phyloP scores from a whole-genome alignment of 2,113 vertebrate genomes.

The Gymnarchus niloticus region DNA sequence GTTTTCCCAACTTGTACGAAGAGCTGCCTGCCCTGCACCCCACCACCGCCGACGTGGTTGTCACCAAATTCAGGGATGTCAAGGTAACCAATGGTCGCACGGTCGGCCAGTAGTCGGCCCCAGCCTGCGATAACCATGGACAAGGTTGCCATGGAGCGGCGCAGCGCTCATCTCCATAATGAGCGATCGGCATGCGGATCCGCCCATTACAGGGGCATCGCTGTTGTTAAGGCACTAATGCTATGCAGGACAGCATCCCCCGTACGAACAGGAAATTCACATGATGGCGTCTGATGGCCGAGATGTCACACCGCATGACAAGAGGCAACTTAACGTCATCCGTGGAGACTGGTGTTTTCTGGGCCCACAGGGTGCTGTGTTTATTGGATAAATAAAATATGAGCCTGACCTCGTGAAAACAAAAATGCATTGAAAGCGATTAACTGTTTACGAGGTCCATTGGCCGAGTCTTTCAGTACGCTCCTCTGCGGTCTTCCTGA shows the following conservation, averaged over 20 bases:
- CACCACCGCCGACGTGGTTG: slow-evolving; percentile 78
- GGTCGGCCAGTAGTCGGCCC: neutral
- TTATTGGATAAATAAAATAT: slow-evolving; percentile 25
- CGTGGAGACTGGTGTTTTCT: slow-evolving; percentile 14
- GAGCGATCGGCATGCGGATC: slow-evolving; percentile 52
- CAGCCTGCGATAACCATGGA: neutral
- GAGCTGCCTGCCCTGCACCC: slow-evolving; percentile 91
- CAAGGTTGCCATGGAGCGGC: slow-evolving; percentile 27
- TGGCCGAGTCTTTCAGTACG: too few relatives aligned
- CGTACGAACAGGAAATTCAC: slow-evolving; percentile 32
- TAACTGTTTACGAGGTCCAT: slow-evolving; percentile 9
- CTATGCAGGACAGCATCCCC: slow-evolving; percentile 53
- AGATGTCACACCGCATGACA: slow-evolving; percentile 54
- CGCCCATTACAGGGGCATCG: slow-evolving; percentile 45
- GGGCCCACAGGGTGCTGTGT: neutral
- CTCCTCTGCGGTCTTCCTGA: too few relatives aligned
- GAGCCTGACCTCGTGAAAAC: neutral
- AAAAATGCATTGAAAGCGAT: neutral
- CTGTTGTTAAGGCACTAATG: slow-evolving; percentile 56
- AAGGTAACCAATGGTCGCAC: slow-evolving; percentile 49
- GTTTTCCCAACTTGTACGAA: slow-evolving; percentile 91
- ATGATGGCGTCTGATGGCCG: slow-evolving; percentile 43
- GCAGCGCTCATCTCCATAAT: slow-evolving; percentile 49
- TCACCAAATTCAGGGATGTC: slow-evolving; percentile 90
- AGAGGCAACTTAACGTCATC: slow-evolving; percentile 48